Percentiles rank a stretch among this genome's conserved stretches.
Evolutionary conservation across 2,113 vertebrate genomes (phyloP).

Genomic region (Serilophus lunatus): DNA sequence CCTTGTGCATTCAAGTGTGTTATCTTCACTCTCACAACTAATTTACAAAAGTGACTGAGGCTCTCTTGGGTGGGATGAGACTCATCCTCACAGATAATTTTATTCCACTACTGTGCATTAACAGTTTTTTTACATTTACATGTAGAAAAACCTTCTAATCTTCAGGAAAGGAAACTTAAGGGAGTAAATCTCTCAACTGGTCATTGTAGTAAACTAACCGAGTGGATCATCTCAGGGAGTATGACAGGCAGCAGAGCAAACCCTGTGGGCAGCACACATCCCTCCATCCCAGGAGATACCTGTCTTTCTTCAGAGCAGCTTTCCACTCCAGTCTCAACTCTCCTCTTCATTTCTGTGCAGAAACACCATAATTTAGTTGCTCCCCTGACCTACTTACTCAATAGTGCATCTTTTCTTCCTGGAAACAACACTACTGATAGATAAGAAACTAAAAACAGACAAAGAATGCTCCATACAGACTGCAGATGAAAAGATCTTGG

Average conservation of each 20-base stretch:
- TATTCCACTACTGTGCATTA: neutral
- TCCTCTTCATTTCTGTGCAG: neutral
- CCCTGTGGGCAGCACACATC: fast-evolving
- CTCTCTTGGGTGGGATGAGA: neutral
- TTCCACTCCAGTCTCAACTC: neutral
- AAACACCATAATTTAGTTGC: neutral
- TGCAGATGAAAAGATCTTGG: neutral
- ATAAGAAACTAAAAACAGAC: neutral
- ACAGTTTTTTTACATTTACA: neutral
- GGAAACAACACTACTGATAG: neutral
- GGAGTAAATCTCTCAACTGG: neutral
- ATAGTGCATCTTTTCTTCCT: neutral
- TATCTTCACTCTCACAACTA: neutral
- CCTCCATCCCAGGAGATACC: neutral
- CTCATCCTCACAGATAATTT: neutral
- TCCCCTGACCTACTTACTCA: slow-evolving; percentile 15
- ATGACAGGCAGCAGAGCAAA: neutral
- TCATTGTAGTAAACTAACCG: fast-evolving
- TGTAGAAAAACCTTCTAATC: neutral
- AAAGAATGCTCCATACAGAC: neutral
- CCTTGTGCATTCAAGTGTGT: neutral
- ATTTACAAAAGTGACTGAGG: neutral
- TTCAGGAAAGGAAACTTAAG: neutral
- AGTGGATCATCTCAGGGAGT: neutral
- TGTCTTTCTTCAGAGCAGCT: neutral